Evolutionary conservation across 2,797 vertebrate species (phyloP).

Genomic region (Oophaga sylvatica): DNA sequence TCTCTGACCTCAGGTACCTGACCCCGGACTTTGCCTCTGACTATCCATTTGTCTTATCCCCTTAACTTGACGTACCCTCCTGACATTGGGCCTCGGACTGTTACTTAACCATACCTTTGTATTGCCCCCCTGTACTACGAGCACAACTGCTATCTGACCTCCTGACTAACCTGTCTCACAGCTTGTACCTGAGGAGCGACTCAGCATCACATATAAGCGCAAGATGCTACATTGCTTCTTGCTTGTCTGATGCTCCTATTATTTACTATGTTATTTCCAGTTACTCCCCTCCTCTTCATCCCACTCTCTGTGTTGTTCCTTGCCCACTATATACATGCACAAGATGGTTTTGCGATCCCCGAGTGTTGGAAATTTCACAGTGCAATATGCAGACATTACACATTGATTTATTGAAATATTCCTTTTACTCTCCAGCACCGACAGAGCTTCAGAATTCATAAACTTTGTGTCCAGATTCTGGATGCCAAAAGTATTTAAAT

Average conservation of each 20-base stretch:
- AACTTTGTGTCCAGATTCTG: conserved; percentile 2
- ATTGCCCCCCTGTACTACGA: too few relatives aligned
- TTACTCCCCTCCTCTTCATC: not conserved
- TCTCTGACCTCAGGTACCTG: too few relatives aligned
- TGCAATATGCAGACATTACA: conserved; percentile 12
- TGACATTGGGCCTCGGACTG: too few relatives aligned
- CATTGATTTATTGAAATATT: conserved; percentile 32
- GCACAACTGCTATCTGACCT: too few relatives aligned
- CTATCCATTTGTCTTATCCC: too few relatives aligned
- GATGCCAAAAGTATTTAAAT: conserved; percentile 27
- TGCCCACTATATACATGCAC: not conserved
- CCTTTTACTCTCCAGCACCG: not conserved
- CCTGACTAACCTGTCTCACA: too few relatives aligned
- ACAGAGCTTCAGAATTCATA: conserved; percentile 22
- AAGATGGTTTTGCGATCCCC: not conserved
- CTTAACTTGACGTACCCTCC: too few relatives aligned
- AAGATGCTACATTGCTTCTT: not conserved
- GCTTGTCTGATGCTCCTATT: not conserved
- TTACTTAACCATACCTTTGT: too few relatives aligned
- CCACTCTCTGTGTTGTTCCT: not conserved
- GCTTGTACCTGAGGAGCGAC: too few relatives aligned
- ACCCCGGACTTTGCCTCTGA: too few relatives aligned
- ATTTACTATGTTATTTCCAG: not conserved
- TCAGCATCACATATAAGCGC: too few relatives aligned
- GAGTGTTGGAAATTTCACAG: not conserved